Evolutionary conservation across 1,140 invertebrate genomes (phyloP), one percentile per base, ranked within the genome.

Genomic region (Rhagoletis pomonella): DNA sequence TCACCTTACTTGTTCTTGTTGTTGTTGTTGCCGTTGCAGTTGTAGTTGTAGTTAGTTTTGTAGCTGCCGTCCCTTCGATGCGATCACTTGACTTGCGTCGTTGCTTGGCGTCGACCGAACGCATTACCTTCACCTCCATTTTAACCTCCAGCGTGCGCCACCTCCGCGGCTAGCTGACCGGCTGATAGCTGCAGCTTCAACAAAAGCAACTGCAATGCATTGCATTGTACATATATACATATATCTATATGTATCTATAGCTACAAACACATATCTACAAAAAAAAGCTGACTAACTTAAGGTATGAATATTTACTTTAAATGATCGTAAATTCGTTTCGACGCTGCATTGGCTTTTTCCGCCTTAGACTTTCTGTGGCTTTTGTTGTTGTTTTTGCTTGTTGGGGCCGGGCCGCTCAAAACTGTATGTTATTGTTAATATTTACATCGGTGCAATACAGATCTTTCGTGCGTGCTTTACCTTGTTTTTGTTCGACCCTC

Each of bases 401-500:
- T 64, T 64, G n/a, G 62, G 6, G 62, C 2, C 29, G 4, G 62
- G 7, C 65, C 42, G 12, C 42, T 67, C 29, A 42, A 42, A 12
- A 73, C 67, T 47, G 42, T 73, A 14, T 14, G 39, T 73, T 42
- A 73, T 73, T 47, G 67, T 73, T 73, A 73, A 17, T 73, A 73
- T 73, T 73, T 44, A 73, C 67, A 14, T 17, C 39, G 64, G 60
- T 62, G 50, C 50, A 55, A 55, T 10, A 55, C 50, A 5, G 50
- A 10, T 55, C 50, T 55, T 55, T 2, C 50, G 10, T 55, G 50
- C 50, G 50, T 55, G 17, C 73, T 58, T 90, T 89, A 89, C 9
- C 64, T 14, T 89, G 89, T 90, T 87, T 90, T 88, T 89, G 50
- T 55, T 55, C 10, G 5, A 4, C 50, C 10, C 50, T 1, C 50